Evolutionary conservation across 2,888 invertebrate genomes (phyloP), one percentile per base, ranked within the genome.

Genomic region (Andrena fulva): DNA sequence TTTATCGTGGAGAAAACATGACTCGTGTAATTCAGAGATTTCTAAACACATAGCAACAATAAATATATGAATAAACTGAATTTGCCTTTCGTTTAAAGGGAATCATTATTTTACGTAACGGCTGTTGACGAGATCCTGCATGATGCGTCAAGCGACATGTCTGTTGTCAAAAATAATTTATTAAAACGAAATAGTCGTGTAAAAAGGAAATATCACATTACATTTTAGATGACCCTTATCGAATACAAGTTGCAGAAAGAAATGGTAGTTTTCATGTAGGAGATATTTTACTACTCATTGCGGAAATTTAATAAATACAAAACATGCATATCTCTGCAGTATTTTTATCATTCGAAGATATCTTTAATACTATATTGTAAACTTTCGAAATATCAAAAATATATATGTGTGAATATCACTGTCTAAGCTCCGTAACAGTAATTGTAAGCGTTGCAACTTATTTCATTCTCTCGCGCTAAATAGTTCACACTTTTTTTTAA

Each of bases 291-390:
- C 82, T 87, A 87, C 74, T 76, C 76, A 67, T 31, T 73, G 72
- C 60, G 67, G 70, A 68, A 78, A 76, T 87, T 85, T 78, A 87
- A 87, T 88, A 87, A 85, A 76, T 85, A 87, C 60, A 73, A 77
- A 24, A 70, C 73, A 85, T 71, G 75, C 68, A 78, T 76, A 87
- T 71, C 77, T 59, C n/a, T 59, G 70, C 60, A 82, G 20, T 79
- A 81, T 82, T 81, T 81, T 82, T 82, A 81, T 81, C 74, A 64
- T 81, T 82, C 64, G 29, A 81, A 59, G 42, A 56, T 50, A 33
- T 81, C 42, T 67, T 76, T 76, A 82, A 62, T 59, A 82, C 48
- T 63, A 59, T 82, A 67, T 31, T 76, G 77, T 83, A 82, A 75
- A 82, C 76, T 76, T 77, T 82, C 66, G 35, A 8, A 27, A 80